Conservation (phyloP, 2,113 vertebrate genomes). For the Corvus hawaiiensis region DNA sequence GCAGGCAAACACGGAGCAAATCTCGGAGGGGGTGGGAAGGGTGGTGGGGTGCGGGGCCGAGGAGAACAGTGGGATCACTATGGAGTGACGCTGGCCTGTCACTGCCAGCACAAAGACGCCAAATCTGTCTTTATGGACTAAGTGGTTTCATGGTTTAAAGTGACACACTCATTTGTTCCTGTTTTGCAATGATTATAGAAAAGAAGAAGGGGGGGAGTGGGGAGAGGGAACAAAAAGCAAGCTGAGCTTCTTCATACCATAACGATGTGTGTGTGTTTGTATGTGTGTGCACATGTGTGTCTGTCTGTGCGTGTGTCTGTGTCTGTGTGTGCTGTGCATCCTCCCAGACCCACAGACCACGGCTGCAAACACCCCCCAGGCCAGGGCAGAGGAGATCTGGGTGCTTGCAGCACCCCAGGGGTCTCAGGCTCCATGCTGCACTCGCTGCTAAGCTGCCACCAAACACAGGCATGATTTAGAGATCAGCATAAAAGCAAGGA, state of each 20-base stretch:
- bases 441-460: neutral
- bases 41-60: neutral
- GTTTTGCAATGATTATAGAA: constrained; percentile 47
- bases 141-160: constrained; percentile 63
- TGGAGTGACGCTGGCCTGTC: constrained; percentile 48
- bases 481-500: constrained; percentile 16
- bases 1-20: constrained; percentile 45
- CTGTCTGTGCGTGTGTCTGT: neutral
- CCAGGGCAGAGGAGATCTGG: neutral
- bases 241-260: neutral
- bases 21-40: neutral
- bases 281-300: neutral
- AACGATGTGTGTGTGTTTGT: neutral
- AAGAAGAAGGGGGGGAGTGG: neutral
- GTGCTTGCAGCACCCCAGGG: neutral
- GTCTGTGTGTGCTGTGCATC: neutral
- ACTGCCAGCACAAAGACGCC: constrained; percentile 48
- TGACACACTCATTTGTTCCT: constrained; percentile 62
- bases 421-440: neutral
- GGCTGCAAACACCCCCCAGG: neutral
- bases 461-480: constrained; percentile 27
- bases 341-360: neutral
- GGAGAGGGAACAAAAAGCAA: neutral
- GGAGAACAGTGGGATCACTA: constrained; percentile 51
- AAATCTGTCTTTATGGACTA: constrained; percentile 51